phyloP scores from a whole-genome alignment of 1,140 invertebrate species.

The Eueides isabella region DNA sequence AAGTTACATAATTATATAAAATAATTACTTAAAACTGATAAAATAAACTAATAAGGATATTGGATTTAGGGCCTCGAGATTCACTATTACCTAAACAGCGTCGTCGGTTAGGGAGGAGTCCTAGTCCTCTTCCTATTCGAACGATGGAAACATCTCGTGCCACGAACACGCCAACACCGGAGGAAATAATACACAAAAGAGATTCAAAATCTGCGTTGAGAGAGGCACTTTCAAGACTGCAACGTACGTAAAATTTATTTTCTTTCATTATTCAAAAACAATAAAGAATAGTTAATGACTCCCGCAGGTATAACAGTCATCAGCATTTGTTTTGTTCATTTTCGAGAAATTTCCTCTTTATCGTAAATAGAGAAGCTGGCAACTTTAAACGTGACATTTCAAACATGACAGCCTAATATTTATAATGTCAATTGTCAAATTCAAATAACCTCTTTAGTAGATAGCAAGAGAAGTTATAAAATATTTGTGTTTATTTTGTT shows the following conservation, averaged over 20 bases:
- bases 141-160: slow-evolving; percentile 57
- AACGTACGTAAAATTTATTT: slow-evolving; percentile 49
- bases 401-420: background rate
- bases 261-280: background rate
- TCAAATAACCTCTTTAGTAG: slow-evolving; percentile 39
- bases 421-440: slow-evolving; percentile 16
- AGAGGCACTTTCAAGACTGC: slow-evolving; percentile 62
- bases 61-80: slow-evolving; percentile 41
- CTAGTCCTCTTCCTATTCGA: slow-evolving; percentile 57
- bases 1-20: too few relatives aligned
- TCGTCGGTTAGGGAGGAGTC: slow-evolving; percentile 67
- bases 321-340: background rate
- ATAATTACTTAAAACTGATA: background rate
- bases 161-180: slow-evolving; percentile 55
- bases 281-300: background rate
- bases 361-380: background rate
- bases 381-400: background rate
- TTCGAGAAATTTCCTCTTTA: background rate
- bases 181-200: slow-evolving; percentile 36
- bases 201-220: slow-evolving; percentile 55
- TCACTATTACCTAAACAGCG: slow-evolving; percentile 45
- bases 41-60: background rate
- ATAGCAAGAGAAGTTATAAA: too few relatives aligned
- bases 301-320: too few relatives aligned
- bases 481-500: background rate